Evolutionary conservation across 35 echinoderm and acorn worm genomes (phyloP), one percentile per base, ranked within the genome.

Genomic region (Chiridota heheva): DNA sequence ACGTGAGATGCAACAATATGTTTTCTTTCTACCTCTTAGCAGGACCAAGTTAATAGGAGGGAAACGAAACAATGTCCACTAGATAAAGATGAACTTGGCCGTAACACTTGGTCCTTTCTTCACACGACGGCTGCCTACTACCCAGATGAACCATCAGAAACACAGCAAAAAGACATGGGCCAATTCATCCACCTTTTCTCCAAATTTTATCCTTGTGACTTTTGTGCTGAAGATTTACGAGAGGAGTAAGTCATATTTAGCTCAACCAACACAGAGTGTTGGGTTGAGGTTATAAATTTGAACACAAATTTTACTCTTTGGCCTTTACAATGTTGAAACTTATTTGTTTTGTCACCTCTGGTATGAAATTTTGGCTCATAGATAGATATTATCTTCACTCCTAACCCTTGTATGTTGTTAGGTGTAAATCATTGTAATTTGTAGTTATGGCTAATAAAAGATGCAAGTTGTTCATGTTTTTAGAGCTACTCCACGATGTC

Each of bases 71-170:
- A 98, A 56, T 98, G 95, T 82, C 95, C 95, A 20, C 43, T 98
- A 5, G 95, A 98, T 62, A 78, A 89, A 71, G 89, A 91, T 63
- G 95, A 98, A 62, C 87, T 98, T 27, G 95, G 95, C 40, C 85
- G 85, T 0, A 98, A 98, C 59, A 98, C 95, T 26, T 98, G 95
- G 95, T 98, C 95, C 25, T 98, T 98, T 34, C 86, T 98, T 1
- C 95, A 98, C 67, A 98, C 95, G 3, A 98, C 82, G 74, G 88
- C 95, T 18, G 95, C 89, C 2, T 98, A 98, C 28, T 98, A 98
- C 58, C 95, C 95, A 49, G 85, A 98, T 53, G 57, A 88, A 49
- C 95, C 95, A 18, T 61, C 80, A 1, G 13, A 55, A 59, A 80
- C 49, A 10, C 76, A 98, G 36, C 85, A 98, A 75, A 67, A 40